Evolutionary conservation across 37 sponge, comb jelly and placozoan genomes (phyloP), one percentile per base, ranked within the genome.

Genomic region (Aplysina aerophoba): DNA sequence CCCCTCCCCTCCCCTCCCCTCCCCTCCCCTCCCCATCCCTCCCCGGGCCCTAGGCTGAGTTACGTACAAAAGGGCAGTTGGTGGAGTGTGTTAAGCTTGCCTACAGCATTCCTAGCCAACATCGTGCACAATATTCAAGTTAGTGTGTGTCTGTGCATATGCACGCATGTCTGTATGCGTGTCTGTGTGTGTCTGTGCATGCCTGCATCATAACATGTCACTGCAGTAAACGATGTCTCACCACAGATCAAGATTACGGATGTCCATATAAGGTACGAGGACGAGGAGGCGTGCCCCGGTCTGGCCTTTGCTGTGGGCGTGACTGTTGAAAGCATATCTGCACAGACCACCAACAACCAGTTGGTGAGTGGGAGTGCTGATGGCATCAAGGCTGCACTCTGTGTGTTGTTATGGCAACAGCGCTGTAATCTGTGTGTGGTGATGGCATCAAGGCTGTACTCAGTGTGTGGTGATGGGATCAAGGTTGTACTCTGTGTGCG

Each of bases 241-340:
- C 25, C n/a, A 1, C 39, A 97, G 96, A 75, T 97, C 17, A 85
- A 91, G 3, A 62, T 95, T 15, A 94, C 91, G 41, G 90, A 97
- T 63, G 83, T 97, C 27, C 98, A 97, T 65, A 82, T 95, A 36
- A 94, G 98, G 15, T 97, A 97, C 55, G 96, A 93, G 73, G 98
- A 95, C 85, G 79, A 78, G 17, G 85, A 69, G 50, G 72, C 91
- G 3, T 82, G 77, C 22, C 88, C 92, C 22, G 53, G 82, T 25
- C 85, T 63, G 27, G 91, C 96, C n/a, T 82, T 95, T 38, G 83
- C 92, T 31, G 72, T 95, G 15, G 98, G 98, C 1, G 37, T 95
- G 20, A 87, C 89, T 3, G 79, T 95, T 27, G 84, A 91, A 27
- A 87, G 83, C 81, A 75, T 97, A 31, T 86, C 96, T 0, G 80